phyloP scores from a whole-genome alignment of 2,113 vertebrate species.

The Tamias sibiricus region DNA sequence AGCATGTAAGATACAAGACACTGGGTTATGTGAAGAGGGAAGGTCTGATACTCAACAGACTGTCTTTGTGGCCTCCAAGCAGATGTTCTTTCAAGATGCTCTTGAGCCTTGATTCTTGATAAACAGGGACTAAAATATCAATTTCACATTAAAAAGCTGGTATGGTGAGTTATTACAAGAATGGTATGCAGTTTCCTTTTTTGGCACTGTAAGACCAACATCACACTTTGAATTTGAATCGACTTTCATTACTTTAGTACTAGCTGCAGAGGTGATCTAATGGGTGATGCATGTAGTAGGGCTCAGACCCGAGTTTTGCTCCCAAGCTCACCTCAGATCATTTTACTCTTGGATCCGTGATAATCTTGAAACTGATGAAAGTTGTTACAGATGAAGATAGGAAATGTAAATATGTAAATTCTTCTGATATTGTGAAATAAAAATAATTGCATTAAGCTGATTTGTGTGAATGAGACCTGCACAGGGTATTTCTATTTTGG shows the following conservation, averaged over 20 bases:
- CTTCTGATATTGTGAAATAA: constrained; percentile 29
- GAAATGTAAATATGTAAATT: not conserved
- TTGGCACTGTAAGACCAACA: not conserved
- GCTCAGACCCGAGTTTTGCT: not conserved
- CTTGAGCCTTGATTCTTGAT: not conserved
- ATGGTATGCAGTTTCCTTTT: not conserved
- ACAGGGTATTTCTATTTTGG: not conserved
- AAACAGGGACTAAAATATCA: not conserved
- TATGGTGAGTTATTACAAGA: not conserved
- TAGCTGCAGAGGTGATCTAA: not conserved
- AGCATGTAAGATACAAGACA: not conserved
- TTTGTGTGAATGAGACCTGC: not conserved
- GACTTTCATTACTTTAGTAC: not conserved
- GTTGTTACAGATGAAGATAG: not conserved
- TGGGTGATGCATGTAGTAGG: not conserved
- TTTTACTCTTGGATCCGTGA: not conserved
- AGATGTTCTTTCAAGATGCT: not conserved
- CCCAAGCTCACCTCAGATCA: not conserved
- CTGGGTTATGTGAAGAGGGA: not conserved
- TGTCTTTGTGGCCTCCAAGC: not conserved
- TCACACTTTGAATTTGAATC: not conserved
- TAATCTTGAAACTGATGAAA: not conserved
- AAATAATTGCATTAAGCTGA: not conserved
- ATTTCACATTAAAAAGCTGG: not conserved
- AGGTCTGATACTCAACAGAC: not conserved